A percentile compares a stretch with the other conserved stretches of the same genome.
These are phyloP conservation scores for Hippocampus barbouri DNA, from an alignment of 2,113 vertebrate genomes.

Conservation along the genomic window DNA sequence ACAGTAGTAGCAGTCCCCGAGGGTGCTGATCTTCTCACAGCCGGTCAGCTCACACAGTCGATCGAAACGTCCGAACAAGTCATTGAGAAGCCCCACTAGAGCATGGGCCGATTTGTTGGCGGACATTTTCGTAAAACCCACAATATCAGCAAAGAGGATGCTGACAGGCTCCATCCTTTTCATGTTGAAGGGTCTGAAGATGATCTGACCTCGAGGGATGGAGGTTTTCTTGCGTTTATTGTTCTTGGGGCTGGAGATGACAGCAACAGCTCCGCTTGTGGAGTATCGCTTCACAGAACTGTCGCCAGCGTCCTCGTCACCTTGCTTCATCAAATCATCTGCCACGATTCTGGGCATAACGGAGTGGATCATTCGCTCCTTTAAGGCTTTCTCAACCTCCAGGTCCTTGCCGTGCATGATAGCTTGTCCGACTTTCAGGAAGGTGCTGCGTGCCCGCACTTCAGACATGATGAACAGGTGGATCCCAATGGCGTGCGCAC, in stretches of 20 bases:
- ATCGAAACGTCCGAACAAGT: conserved; percentile 96
- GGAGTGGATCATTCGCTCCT: conserved; percentile 98
- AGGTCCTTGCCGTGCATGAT: conserved; percentile 99
- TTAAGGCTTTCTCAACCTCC: conserved; percentile 97
- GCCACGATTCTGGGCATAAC: conserved; percentile 97
- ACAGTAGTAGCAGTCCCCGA: conserved; percentile 98
- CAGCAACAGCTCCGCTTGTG: conserved; percentile 65
- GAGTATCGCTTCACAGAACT: conserved; percentile 86
- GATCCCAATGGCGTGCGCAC: conserved; percentile 87
- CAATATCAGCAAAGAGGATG: conserved; percentile 96
- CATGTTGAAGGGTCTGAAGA: conserved; percentile 99
- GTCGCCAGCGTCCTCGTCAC: conserved; percentile 87
- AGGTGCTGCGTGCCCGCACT: conserved; percentile 94
- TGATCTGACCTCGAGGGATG: conserved; percentile 88
- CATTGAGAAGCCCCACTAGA: conserved; percentile 91
- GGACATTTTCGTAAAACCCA: conserved; percentile 98
- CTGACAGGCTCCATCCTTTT: conserved; percentile 96
- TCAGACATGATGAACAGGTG: conserved; percentile 97
- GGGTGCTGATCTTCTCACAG: conserved; percentile 97
- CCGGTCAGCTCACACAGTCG: conserved; percentile 90
- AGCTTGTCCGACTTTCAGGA: conserved; percentile 96
- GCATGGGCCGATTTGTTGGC: conserved; percentile 97
- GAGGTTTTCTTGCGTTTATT: conserved; percentile 92
- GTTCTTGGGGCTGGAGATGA: conserved; percentile 84
- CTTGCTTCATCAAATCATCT: conserved; percentile 94